Conservation (phyloP, 2,888 invertebrate genomes). For the Cantharis lateralis region DNA sequence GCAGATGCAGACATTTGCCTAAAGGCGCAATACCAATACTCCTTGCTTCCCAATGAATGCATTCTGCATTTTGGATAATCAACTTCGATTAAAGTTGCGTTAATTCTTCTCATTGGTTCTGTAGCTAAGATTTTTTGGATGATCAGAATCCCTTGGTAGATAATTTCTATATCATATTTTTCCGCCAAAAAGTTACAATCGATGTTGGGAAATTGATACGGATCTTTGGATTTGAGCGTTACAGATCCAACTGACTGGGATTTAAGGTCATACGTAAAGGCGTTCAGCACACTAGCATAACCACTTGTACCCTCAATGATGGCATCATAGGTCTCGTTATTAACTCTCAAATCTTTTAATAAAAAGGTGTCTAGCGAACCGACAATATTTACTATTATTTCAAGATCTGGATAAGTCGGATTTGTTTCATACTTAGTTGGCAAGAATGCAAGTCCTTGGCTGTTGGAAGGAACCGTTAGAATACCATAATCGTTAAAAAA, state of each 20-base stretch:
- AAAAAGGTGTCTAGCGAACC: not conserved
- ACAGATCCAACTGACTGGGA: not conserved
- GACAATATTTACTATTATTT: not conserved
- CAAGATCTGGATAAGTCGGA: not conserved
- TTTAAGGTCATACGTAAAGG: not conserved
- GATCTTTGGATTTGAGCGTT: not conserved
- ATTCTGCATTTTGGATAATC: conserved; percentile 64
- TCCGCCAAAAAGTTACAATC: conserved; percentile 70
- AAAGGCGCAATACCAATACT: conserved; percentile 69
- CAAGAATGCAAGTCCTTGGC: not conserved
- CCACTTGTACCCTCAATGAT: not conserved
- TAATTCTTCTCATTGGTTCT: conserved; percentile 61
- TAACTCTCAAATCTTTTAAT: not conserved
- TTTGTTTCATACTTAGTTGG: not conserved
- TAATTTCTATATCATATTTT: conserved; percentile 64
- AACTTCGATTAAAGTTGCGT: conserved; percentile 60
- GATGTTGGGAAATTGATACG: conserved; percentile 64
- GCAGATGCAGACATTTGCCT: conserved; percentile 71
- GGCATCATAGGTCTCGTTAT: not conserved
- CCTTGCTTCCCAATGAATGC: conserved; percentile 63
- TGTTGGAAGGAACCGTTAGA: not conserved
- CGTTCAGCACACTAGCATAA: not conserved
- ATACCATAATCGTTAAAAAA: conserved; percentile 33
- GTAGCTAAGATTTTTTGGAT: conserved; percentile 65
- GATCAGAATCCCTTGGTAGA: conserved; percentile 66